Evolutionary conservation across 2,797 vertebrate species (phyloP), one percentile per base, ranked within the genome.

Genomic region (Simalia tracyae): DNA sequence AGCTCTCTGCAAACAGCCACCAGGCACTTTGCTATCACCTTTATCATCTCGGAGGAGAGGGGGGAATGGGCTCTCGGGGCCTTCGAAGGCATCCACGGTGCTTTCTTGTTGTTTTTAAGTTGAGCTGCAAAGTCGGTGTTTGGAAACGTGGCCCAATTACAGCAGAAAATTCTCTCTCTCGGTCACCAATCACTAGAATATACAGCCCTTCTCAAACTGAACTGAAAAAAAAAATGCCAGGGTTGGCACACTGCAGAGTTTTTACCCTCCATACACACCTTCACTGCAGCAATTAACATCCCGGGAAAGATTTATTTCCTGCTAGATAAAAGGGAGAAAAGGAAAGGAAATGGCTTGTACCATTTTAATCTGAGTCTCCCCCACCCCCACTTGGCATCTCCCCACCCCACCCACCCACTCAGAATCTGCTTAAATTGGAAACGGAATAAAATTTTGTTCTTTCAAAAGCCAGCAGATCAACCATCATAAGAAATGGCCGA

Each of bases 211-310:
- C 42, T 31, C 10, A 15, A 63, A 87, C 8, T 24, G 92, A 57
- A 26, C 7, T 0, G 28, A 22, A 11, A 26, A 50, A 22, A 28
- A 14, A 84, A 50, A 3, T 17, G n/a, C 22, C 86, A 56, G 1
- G 4, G 19, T 66, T 81, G 88, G 64, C 88, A 72, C 50, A 6
- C 60, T 59, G 91, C 81, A 59, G 61, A 92, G 88, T 60, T 85
- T 31, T 86, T n/a, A 61, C 12, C 63, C 81, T 72, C 42, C 11
- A 54, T 57, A 63, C 66, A 86, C 61, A 54, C 36, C 3, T 31
- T 50, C 88, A 28, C 91, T 61, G 84, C 89, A 57, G 84, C 89
- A 63, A 81, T 90, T 81, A 81, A 64, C 89, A 57, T 81, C 19
- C 84, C 8, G 7, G 61, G 15, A 11, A 61, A 89, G 42, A 2